A percentile compares a stretch with the other conserved stretches of the same genome.
phyloP scores from a whole-genome alignment of 2,888 invertebrate genomes.

The Mellilla xanthometata region DNA sequence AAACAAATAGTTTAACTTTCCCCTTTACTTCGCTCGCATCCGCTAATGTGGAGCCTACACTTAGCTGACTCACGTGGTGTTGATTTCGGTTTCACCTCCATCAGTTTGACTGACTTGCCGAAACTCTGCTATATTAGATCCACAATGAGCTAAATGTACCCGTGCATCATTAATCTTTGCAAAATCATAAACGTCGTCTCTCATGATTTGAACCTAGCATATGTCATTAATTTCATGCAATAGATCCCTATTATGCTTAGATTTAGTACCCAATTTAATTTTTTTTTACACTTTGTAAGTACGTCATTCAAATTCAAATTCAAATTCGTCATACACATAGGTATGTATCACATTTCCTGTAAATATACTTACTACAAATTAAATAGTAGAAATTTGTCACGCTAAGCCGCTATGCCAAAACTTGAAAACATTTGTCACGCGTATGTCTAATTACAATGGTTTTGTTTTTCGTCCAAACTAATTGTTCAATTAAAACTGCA shows the following conservation, averaged over 20 bases:
- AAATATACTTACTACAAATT: too few species aligned
- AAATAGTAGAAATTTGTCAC: too few species aligned
- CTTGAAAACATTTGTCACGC: too few species aligned
- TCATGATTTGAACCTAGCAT: constrained; percentile 18
- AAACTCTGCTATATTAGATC: constrained; percentile 31
- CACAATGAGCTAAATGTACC: constrained; percentile 34
- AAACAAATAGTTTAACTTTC: constrained; percentile 79
- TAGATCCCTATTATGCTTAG: background rate
- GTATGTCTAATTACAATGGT: too few species aligned
- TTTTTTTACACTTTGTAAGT: too few species aligned
- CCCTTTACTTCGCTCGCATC: constrained; percentile 70
- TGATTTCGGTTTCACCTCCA: constrained; percentile 74
- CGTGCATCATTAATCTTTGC: constrained; percentile 42
- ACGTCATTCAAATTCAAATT: too few species aligned
- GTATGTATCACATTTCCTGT: too few species aligned
- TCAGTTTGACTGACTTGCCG: constrained; percentile 57
- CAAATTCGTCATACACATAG: too few species aligned
- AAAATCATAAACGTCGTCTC: constrained; percentile 21
- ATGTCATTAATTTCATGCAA: background rate
- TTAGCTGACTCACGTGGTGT: constrained; percentile 71
- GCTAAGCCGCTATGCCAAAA: too few species aligned
- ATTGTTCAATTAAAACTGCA: constrained; percentile 3
- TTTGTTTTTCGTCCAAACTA: background rate
- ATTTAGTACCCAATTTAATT: too few species aligned
- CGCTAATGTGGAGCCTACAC: constrained; percentile 71